Base-by-base conservation (phyloP, 2,888 invertebrate genomes). In the Baronia brevicornis region DNA sequence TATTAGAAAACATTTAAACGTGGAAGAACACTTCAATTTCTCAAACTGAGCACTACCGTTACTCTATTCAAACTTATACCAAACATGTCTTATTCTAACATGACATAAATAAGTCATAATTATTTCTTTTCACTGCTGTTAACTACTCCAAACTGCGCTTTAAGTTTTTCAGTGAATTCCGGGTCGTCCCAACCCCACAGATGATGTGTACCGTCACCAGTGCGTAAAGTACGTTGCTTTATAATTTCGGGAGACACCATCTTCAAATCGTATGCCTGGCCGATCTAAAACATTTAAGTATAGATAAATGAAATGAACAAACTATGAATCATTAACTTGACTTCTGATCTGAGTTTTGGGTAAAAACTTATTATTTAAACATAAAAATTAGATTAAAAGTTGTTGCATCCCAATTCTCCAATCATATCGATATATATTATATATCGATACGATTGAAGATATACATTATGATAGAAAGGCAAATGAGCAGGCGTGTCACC, bases 241-340 rank as follows among this genome's bases (percentile, higher is more conserved):
- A 91, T 86, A 54, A 89, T 86, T n/a, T 88, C 88, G 5, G 72
- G 67, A 0, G 90, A 86, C 0, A 90, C 92, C 2, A 88, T 88
- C 63, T 92, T 93, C 41, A 92, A 67, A 56, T 93, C 92, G 60
- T 92, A 92, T 0, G 91, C 93, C 86, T 89, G 90, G 2, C 94
- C 94, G 33, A 93, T 84, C 71, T 84, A 53, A 8, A 49, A 52
- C 34, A 38, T 31, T 14, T 17, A 20, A 18, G 11, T 17, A 3
- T 6, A 10, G 9, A 2, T 1, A 14, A 18, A 1, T 13, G 9
- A 17, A 6, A 17, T n/a, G n/a, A n/a, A n/a, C n/a, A n/a, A n/a
- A n/a, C n/a, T n/a, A n/a, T n/a, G n/a, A n/a, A n/a, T n/a, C n/a
- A n/a, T n/a, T n/a, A n/a, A n/a, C n/a, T n/a, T n/a, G n/a, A n/a